Base-by-base conservation (phyloP, 1,140 invertebrate species). In the Acromyrmex charruanus region DNA sequence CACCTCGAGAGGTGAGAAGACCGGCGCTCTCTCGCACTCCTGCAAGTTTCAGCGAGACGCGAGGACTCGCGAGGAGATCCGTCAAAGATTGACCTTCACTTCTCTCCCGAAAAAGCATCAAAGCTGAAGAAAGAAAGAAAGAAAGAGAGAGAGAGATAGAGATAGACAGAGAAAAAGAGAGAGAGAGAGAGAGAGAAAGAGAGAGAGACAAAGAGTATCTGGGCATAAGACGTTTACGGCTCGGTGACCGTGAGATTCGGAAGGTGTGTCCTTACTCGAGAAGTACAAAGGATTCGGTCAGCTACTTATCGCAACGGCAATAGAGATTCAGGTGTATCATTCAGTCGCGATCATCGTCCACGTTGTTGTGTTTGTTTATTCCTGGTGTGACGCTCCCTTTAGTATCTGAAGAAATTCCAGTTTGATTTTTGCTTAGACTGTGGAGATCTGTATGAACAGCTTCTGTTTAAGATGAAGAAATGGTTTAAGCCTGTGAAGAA, bases 1-100 rank as follows among this genome's bases (percentile, higher is more conserved):
- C 87, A 77, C 79, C 71, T 74, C 80, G 75, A 75, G 59, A 77
- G 35, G 28, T 63, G 74, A 80, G 87, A 86, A 88, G 63, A 55
- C 18, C 44, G 44, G 28, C 82, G 71, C 28, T 49, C 66, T 71
- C 61, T 69, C 59, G 71, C 66, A 82, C 65, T 75, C 16, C 28
- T 25, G 25, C 80, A 28, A 68, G 65, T 69, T 82, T 87, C 44
- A 65, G 28, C 59, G 25, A 61, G 16, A 16, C 61, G 66, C 79
- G 28, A 77, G 53, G n/a, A 71, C 21, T 35, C 58, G 59, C 61
- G 28, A 59, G 39, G 44, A 77, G 44, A 77, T 77, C 77, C 10
- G n/a, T 31, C 31, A 28, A 49, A 44, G 39, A 87, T 58, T 35
- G 7, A 28, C 55, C n/a, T 39, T 49, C 5, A 35, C 39, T 72